phyloP scores from a whole-genome alignment of 2,113 vertebrate species.

The Lepus europaeus region DNA sequence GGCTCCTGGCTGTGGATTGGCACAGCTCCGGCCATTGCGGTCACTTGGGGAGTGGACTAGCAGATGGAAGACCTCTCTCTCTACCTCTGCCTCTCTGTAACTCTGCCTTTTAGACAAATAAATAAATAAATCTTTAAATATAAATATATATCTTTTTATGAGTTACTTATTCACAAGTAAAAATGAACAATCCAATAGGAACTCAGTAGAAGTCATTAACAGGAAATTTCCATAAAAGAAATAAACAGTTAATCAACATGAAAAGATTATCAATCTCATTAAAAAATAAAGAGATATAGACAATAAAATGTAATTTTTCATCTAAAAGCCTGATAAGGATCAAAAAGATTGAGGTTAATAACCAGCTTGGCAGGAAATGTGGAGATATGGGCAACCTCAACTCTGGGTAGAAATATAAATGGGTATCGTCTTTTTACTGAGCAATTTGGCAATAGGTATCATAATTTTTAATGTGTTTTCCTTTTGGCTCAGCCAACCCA shows the following conservation, averaged over 20 bases:
- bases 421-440: conserved; percentile 10
- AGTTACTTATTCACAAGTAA: conserved; percentile 12
- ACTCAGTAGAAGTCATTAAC: conserved; percentile 23
- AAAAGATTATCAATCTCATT: conserved; percentile 49
- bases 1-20: too few relatives aligned
- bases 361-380: background rate
- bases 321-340: conserved; percentile 5
- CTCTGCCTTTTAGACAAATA: too few relatives aligned
- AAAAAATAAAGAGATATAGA: conserved; percentile 40
- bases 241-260: conserved; percentile 44
- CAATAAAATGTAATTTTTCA: conserved; percentile 56
- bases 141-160: background rate
- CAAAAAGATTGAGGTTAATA: background rate
- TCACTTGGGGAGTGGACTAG: too few relatives aligned
- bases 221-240: conserved; percentile 52
- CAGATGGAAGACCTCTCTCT: too few relatives aligned
- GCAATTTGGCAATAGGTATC: background rate
- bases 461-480: conserved; percentile 27
- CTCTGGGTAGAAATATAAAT: background rate
- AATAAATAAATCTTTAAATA: too few relatives aligned
- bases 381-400: background rate
- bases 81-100: too few relatives aligned
- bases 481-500: background rate
- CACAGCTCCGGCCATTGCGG: too few relatives aligned
- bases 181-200: conserved; percentile 38